Base-by-base conservation (phyloP, 2,888 invertebrate species). In the Volucella inanis region DNA sequence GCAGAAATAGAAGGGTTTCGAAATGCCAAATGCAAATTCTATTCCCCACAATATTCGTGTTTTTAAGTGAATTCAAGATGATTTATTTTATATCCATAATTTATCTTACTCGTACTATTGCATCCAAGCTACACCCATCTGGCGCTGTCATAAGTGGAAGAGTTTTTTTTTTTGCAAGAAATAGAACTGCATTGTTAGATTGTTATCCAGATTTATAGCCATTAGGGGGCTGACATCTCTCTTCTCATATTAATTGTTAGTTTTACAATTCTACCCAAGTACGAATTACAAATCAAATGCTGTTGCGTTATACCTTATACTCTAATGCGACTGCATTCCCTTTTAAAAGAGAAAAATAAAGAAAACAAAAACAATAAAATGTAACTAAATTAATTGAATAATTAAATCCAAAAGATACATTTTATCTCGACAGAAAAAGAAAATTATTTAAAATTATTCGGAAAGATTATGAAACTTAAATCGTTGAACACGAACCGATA, bases 401-500 rank as follows among this genome's bases (percentile, higher is more conserved):
- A 67, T 54, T 43, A 67, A 45, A 45, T 8, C 2, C 47, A 38
- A 55, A 68, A 57, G 31, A 54, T 54, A 43, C 45, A 43, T 65
- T 67, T 45, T 49, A 59, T 18, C 31, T 39, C 4, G 31, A 31
- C 0, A 6, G 6, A 31, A 6, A 31, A 31, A 31, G 3, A 54
- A 55, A 55, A 39, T 64, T 64, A 74, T 64, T 74, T 47, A 62
- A 74, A 74, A 64, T 14, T 68, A 57, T 68, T 57, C 57, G 2
- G 18, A 4, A 39, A 38, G 18, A 64, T 74, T 74, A 64, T 22
- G 74, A 76, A 76, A 76, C 43, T 59, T 67, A 59, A 59, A 61
- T 45, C 38, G 45, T 8, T 43, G 59, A 67, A 15, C 31, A 31
- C 6, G 4, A 6, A 31, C 6, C 59, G 67, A 52, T 57, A 0